Conservation (phyloP, 2,888 invertebrate species). For the Cataglyphis rosenhaueri region DNA sequence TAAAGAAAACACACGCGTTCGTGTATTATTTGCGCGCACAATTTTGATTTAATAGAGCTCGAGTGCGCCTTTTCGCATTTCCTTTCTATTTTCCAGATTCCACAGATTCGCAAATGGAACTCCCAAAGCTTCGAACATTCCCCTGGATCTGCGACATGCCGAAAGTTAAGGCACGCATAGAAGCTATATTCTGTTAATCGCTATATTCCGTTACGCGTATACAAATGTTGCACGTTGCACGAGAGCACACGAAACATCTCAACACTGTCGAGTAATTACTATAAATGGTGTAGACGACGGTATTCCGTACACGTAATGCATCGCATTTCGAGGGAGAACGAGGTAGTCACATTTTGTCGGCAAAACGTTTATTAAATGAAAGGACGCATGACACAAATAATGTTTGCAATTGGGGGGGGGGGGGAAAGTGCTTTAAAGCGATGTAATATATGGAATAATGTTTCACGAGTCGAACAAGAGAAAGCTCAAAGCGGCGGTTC, state of each 20-base stretch:
- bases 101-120: neutral
- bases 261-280: constrained; percentile 55
- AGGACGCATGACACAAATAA: constrained; percentile 53
- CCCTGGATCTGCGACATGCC: neutral
- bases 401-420: constrained; percentile 29
- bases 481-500: constrained; percentile 34
- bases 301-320: constrained; percentile 53
- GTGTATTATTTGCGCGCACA: neutral
- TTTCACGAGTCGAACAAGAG: constrained; percentile 51
- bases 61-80: neutral
- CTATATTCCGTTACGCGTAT: constrained; percentile 8
- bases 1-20: neutral
- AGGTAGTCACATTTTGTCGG: constrained; percentile 50
- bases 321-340: constrained; percentile 51
- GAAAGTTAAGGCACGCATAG: constrained; percentile 29
- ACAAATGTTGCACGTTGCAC: constrained; percentile 41
- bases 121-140: neutral
- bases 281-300: constrained; percentile 51
- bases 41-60: neutral
- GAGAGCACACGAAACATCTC: constrained; percentile 49
- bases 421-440: constrained; percentile 47
- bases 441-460: constrained; percentile 49
- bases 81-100: neutral
- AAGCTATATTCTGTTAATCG: constrained; percentile 51
- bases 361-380: constrained; percentile 52